Evolutionary conservation across 2,888 invertebrate genomes (phyloP), one percentile per base, ranked within the genome.

Genomic region (Sussaba pulchella): DNA sequence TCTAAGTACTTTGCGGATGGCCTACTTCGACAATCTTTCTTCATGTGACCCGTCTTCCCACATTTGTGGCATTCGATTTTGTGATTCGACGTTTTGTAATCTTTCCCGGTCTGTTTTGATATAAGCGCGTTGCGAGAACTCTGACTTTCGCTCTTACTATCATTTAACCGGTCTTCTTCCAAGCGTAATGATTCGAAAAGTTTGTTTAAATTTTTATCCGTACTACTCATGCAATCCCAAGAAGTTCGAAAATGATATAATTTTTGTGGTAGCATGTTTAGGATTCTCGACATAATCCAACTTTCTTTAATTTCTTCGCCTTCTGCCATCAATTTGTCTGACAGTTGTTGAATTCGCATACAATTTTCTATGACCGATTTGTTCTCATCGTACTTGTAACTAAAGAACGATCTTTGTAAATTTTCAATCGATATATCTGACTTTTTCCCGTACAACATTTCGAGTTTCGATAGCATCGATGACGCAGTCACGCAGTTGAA

Each of bases 321-420:
- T 79, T 47, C 72, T n/a, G 84, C 83, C n/a, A 45, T 50, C 52
- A 87, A 45, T 45, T 80, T 75, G 8, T 85, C 84, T 0, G 81
- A 73, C 59, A 54, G 66, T 79, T 71, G 67, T 67, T 78, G 59
- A 63, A 82, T 82, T 64, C 54, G 17, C 84, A 85, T 71, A 54
- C 85, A 83, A 57, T 85, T 87, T 78, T 86, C 83, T 52, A 85
- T 80, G 1, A 52, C 82, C 21, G 84, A 82, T 43, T 78, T 85
- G 6, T 24, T 81, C 10, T 39, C 52, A 41, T 87, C 82, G 59
- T 86, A 88, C 6, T 76, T 73, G 45, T 75, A 86, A 36, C 79
- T 67, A 52, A 88, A 87, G 72, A 87, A 88, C 8, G 54, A 31
- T 77, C 85, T 78, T 82, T 85, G 85, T 47, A 85, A 78, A 41